Evolutionary conservation across 2,797 vertebrate genomes (phyloP).

Genomic region (Coregonus ussuriensis): DNA sequence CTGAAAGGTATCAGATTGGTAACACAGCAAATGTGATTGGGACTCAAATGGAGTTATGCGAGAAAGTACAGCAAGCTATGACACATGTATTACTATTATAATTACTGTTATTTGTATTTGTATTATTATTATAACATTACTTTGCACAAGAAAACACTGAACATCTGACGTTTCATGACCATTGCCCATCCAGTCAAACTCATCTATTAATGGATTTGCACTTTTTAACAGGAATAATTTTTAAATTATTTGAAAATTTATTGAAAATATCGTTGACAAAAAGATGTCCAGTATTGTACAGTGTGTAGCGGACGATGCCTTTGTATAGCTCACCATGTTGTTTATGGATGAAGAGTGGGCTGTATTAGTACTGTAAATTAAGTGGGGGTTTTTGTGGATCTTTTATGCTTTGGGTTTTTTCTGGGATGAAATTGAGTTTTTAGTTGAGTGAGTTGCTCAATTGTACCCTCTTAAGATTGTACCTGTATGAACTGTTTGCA

Average conservation of each 20-base stretch:
- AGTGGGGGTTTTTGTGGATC: conserved; percentile 27
- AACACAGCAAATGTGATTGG: conserved; percentile 16
- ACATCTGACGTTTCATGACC: conserved; percentile 36
- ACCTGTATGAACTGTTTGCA: background rate
- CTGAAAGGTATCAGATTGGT: conserved; percentile 24
- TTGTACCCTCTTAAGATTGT: background rate
- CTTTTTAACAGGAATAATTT: conserved; percentile 56
- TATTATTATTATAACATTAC: conserved; percentile 7
- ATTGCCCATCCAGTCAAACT: conserved; percentile 50
- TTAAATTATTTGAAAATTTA: conserved; percentile 53
- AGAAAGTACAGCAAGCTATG: conserved; percentile 16
- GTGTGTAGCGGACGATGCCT: conserved; percentile 51
- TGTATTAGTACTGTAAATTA: conserved; percentile 54
- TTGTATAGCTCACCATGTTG: conserved; percentile 55
- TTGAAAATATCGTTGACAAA: conserved; percentile 33
- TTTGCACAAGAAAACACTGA: conserved; percentile 73
- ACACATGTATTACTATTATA: conserved; percentile 34
- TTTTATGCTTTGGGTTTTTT: conserved; percentile 11
- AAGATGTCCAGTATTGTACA: conserved; percentile 51
- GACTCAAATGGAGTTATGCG: conserved; percentile 16
- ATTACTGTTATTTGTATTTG: conserved; percentile 11
- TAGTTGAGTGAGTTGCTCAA: background rate
- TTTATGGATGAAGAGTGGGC: conserved; percentile 52
- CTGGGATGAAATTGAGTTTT: background rate
- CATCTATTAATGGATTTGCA: conserved; percentile 54